A percentile compares a stretch with the other conserved stretches of the same genome.
Evolutionary conservation across 2,797 vertebrate genomes (phyloP).

Genomic region (Semaprochilodus insignis): DNA sequence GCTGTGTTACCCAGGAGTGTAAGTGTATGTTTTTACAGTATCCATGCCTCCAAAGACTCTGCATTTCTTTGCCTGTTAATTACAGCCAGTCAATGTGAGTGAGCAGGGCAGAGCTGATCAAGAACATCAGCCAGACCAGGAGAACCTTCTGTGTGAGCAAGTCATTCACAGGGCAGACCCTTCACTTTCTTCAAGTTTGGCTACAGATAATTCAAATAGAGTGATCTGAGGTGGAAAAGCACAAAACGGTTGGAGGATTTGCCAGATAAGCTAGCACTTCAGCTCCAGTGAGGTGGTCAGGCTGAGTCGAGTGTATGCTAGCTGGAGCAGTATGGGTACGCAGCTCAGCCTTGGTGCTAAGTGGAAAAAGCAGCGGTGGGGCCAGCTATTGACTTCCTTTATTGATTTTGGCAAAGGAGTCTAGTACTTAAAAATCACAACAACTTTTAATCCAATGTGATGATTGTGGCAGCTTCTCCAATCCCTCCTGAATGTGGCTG

Average conservation of each 20-base stretch:
- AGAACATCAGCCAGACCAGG: background rate
- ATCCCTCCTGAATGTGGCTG: conserved; percentile 45
- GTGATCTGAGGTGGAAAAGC: background rate
- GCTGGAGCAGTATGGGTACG: conserved; percentile 11
- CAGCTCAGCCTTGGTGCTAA: conserved; percentile 18
- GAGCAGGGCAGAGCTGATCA: background rate
- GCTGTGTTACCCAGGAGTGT: no score
- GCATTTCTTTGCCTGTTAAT: background rate
- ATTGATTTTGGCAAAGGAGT: conserved; percentile 64
- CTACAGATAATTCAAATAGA: conserved; percentile 2
- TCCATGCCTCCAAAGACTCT: no score
- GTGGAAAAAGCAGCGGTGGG: conserved; percentile 36
- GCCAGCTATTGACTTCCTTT: conserved; percentile 59
- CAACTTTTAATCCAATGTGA: conserved; percentile 64
- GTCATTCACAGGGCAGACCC: background rate
- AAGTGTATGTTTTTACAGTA: no score
- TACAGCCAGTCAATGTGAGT: background rate
- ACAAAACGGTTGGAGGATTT: conserved; percentile 18
- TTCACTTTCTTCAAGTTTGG: background rate
- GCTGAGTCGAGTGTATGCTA: background rate
- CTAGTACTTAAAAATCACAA: conserved; percentile 61
- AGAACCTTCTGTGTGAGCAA: background rate
- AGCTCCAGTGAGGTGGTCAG: conserved; percentile 11
- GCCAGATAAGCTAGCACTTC: background rate
- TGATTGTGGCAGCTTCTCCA: conserved; percentile 53